These are phyloP conservation scores for Pelecanus crispus DNA, from an alignment of 2,113 vertebrate genomes.

Conservation along the genomic window DNA sequence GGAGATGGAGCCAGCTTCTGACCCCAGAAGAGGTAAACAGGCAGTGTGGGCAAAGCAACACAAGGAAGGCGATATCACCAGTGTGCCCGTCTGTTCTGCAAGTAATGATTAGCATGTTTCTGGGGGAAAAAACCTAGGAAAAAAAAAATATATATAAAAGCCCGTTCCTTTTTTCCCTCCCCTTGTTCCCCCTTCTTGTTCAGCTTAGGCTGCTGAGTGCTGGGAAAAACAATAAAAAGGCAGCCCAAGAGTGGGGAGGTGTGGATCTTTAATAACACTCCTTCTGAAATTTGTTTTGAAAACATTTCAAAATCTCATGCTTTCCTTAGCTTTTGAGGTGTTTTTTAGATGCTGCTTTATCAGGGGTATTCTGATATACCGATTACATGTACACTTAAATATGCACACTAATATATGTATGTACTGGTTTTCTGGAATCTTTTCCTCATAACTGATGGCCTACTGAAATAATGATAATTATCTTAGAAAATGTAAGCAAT, in stretches of 20 bases:
- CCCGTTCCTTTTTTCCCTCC: accelerated
- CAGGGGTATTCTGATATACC: background rate
- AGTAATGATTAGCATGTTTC: background rate
- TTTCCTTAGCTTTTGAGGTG: background rate
- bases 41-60: background rate
- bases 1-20: background rate
- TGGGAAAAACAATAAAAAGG: background rate
- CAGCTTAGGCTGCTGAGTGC: background rate
- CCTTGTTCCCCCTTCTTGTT: background rate
- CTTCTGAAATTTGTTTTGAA: accelerated
- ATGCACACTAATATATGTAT: accelerated
- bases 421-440: background rate
- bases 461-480: background rate
- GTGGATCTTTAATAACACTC: background rate
- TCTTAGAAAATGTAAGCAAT: background rate
- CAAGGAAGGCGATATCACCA: accelerated
- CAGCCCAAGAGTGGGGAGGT: accelerated
- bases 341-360: background rate
- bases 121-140: background rate
- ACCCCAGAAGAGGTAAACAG: background rate
- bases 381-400: background rate
- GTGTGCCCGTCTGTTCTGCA: background rate
- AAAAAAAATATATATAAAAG: background rate
- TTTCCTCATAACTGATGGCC: background rate
- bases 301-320: background rate